Percentiles rank a stretch among this genome's conserved stretches.
phyloP scores from a whole-genome alignment of 1,140 invertebrate species.

The Nixonia krombeini region DNA sequence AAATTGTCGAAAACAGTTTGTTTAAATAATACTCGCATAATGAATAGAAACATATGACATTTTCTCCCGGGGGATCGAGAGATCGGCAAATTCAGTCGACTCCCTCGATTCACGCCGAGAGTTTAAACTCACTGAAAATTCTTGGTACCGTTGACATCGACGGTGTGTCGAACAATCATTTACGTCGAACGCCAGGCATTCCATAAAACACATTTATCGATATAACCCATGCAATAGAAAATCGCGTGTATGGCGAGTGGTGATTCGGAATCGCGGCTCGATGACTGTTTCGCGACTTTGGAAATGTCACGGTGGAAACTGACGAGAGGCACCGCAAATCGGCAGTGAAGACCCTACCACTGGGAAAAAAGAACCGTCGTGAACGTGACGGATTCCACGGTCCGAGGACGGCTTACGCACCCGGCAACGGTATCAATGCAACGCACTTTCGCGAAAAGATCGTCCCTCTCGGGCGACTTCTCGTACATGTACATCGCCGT shows the following conservation, averaged over 20 bases:
- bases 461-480: slow-evolving; percentile 31
- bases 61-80: no score
- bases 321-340: slow-evolving; percentile 31
- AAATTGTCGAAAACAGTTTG: no score
- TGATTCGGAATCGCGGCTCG: background rate
- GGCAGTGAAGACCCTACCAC: slow-evolving; percentile 41
- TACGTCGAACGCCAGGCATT: slow-evolving; percentile 46
- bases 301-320: slow-evolving; percentile 51
- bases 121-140: slow-evolving; percentile 41
- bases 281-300: slow-evolving; percentile 10
- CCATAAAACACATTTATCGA: slow-evolving; percentile 44
- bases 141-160: slow-evolving; percentile 42
- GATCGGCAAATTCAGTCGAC: no score
- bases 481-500: slow-evolving; percentile 38
- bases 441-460: slow-evolving; percentile 46
- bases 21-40: no score
- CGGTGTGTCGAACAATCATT: slow-evolving; percentile 41
- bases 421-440: slow-evolving; percentile 41
- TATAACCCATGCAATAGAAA: slow-evolving; percentile 11
- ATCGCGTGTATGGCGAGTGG: background rate
- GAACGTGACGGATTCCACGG: slow-evolving; percentile 57
- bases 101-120: no score
- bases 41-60: no score
- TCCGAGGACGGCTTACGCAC: slow-evolving; percentile 41
- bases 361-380: slow-evolving; percentile 46